Evolutionary conservation across 92 coral and sea anemone species (phyloP), one percentile per base, ranked within the genome.

Genomic region (Epizoanthus rinbou): DNA sequence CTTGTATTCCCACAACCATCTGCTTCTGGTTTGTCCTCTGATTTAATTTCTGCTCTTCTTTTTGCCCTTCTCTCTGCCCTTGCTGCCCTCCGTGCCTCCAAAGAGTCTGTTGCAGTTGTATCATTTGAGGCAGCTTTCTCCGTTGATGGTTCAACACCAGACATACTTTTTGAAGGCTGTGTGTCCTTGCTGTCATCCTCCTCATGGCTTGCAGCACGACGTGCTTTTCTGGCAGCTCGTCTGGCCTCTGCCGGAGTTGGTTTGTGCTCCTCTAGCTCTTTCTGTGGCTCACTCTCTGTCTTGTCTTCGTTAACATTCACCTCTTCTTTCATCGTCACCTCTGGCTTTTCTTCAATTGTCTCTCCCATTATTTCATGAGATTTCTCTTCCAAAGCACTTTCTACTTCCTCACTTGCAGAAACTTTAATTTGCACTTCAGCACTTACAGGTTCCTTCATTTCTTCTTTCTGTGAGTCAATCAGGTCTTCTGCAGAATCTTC

Each of bases 31-130:
- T 78, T 78, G 82, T 78, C 82, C 53, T 78, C 82, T 43, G 71
- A 81, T 18, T 64, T 73, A 68, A 80, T 84, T 1, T 80, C 89
- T 21, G 85, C 45, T 79, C 85, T 88, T 59, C 85, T 64, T 65
- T 82, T 85, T 6, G 90, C 92, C 75, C 93, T 86, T 76, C 98
- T 71, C 73, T 93, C 98, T 5, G 98, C 98, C 57, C 98, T 84
- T 75, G 89, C 83, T 8, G 90, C 90, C 41, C 82, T 78, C 21
- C 82, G 72, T 13, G 82, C 71, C 43, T 78, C 82, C 58, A 78
- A 39, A 45, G 71, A 58, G 60, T 57, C 81, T 0, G 11, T 50
- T 2, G 6, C 68, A 60, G 71, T 0, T 22, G 82, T 21, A 50
- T 50, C 54, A 50, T 50, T 50, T 3, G 59, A 41, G 43, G 57